Evolutionary conservation across 2,888 invertebrate genomes (phyloP).

Genomic region (Empis stercorea): DNA sequence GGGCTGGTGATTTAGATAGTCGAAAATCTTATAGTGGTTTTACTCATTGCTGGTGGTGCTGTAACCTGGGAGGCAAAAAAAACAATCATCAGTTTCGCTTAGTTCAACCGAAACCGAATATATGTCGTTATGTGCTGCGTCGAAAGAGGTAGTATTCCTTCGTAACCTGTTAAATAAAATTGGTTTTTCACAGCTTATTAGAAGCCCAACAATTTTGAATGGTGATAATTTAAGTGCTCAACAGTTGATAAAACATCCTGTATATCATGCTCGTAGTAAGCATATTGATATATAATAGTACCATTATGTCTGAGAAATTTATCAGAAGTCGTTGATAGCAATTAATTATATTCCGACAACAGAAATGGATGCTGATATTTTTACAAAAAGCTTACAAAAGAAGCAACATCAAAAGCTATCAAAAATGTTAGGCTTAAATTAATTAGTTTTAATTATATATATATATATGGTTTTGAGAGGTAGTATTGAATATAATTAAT

Average conservation of each 20-base stretch:
- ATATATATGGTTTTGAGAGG: too few relatives aligned
- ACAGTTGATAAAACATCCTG: constrained; percentile 10
- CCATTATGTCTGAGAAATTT: constrained; percentile 9
- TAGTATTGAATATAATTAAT: too few relatives aligned
- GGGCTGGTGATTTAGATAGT: constrained; percentile 10
- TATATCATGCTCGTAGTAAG: constrained; percentile 10
- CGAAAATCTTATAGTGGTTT: constrained; percentile 12
- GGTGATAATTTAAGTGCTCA: constrained; percentile 11
- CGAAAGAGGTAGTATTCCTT: constrained; percentile 9
- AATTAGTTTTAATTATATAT: too few relatives aligned
- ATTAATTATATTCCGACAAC: constrained; percentile 7
- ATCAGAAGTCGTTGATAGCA: constrained; percentile 1
- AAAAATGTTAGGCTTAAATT: not conserved
- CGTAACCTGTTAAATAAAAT: constrained; percentile 5
- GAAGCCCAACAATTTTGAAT: not conserved
- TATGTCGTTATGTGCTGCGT: constrained; percentile 11
- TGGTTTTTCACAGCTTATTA: not conserved
- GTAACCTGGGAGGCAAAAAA: constrained; percentile 11
- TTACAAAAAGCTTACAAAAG: constrained; percentile 8
- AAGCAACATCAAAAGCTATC: not conserved
- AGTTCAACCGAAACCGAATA: constrained; percentile 13
- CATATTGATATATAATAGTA: constrained; percentile 10
- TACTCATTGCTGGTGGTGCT: constrained; percentile 8
- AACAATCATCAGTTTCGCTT: constrained; percentile 11
- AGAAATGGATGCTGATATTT: constrained; percentile 9